phyloP scores from a whole-genome alignment of 2,113 vertebrate species.

The Suncus etruscus region DNA sequence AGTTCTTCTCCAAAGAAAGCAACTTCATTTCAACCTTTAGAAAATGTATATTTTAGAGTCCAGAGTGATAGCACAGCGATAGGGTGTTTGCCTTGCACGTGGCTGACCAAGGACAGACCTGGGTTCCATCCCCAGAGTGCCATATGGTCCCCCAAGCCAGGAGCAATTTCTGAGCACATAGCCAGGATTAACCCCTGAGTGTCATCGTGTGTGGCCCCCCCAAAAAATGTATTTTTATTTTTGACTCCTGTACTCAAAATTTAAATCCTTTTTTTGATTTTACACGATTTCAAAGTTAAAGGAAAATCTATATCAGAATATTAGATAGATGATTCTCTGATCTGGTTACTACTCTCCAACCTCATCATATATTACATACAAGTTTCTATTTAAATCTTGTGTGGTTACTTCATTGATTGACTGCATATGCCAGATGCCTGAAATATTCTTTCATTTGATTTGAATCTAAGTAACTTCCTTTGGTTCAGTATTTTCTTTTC shows the following conservation, averaged over 20 bases:
- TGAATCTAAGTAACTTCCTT: slow-evolving; percentile 9
- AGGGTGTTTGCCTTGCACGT: no score
- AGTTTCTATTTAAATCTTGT: neutral
- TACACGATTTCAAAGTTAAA: neutral
- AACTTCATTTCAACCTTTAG: neutral
- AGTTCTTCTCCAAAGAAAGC: neutral
- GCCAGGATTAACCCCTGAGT: no score
- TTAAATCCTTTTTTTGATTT: slow-evolving; percentile 1
- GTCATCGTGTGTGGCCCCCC: no score
- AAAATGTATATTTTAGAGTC: neutral
- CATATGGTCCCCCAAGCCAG: no score
- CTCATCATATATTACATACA: neutral
- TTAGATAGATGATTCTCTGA: neutral
- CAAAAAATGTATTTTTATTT: no score
- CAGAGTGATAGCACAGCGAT: no score
- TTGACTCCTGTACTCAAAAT: no score
- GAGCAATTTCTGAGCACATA: no score
- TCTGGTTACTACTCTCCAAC: neutral
- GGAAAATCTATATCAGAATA: neutral
- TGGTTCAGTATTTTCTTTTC: neutral
- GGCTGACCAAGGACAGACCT: no score
- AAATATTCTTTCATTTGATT: neutral
- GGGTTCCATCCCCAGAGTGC: no score
- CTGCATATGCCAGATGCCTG: neutral
- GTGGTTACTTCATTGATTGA: neutral